These are phyloP conservation scores for Cynopterus brachyotis DNA, from an alignment of 2,113 vertebrate genomes.

Conservation along the genomic window DNA sequence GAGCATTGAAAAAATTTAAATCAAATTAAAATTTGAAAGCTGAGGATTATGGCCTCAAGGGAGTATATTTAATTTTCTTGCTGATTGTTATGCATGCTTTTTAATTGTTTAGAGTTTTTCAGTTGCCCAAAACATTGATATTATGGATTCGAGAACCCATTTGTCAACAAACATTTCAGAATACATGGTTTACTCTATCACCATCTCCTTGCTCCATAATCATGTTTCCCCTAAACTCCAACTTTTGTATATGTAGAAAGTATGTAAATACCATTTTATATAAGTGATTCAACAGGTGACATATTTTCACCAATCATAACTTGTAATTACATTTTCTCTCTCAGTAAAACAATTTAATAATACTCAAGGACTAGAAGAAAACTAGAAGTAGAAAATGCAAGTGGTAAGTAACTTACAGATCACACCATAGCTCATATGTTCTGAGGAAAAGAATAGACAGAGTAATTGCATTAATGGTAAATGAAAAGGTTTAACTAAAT, in stretches of 20 bases:
- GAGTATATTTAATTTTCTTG: neutral
- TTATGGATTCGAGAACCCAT: neutral
- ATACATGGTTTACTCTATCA: neutral
- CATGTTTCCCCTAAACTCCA: neutral
- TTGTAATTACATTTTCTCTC: neutral
- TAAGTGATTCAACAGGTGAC: neutral
- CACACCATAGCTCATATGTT: conserved; percentile 26
- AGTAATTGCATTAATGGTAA: conserved; percentile 34
- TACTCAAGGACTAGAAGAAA: neutral
- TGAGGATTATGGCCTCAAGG: neutral
- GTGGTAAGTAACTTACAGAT: conserved; percentile 43
- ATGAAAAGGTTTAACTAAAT: conserved; percentile 63
- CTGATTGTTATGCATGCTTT: neutral
- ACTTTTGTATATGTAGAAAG: neutral
- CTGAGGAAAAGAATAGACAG: neutral
- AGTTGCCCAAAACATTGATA: neutral
- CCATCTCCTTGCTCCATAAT: neutral
- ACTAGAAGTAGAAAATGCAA: neutral
- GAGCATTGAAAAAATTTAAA: neutral
- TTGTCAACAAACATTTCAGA: neutral
- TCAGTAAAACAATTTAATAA: neutral
- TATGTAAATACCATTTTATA: neutral
- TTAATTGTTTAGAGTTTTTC: neutral
- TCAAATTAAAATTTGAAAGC: neutral
- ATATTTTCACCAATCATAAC: neutral